phyloP scores from a whole-genome alignment of 2,797 vertebrate species.

The Synaphobranchus kaupii region DNA sequence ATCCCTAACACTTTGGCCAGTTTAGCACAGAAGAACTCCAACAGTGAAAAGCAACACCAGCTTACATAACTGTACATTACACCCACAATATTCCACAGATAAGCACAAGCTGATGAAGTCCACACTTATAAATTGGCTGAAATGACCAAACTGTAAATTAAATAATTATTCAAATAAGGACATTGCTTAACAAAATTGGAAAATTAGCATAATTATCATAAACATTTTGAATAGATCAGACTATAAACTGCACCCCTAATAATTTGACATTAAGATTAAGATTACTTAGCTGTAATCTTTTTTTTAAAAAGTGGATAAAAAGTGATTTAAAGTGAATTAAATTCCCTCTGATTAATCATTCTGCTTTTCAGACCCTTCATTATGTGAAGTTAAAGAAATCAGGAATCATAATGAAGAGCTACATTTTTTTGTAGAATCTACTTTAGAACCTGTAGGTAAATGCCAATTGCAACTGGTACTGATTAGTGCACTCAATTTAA shows the following conservation, averaged over 20 bases:
- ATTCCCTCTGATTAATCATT: background rate
- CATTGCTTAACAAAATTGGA: background rate
- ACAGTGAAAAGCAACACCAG: slow-evolving; percentile 33
- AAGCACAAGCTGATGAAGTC: slow-evolving; percentile 27
- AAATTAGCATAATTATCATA: background rate
- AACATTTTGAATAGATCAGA: background rate
- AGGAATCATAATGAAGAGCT: background rate
- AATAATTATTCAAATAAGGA: slow-evolving; percentile 26
- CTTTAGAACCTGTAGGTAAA: background rate
- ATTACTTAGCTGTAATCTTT: background rate
- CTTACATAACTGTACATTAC: slow-evolving; percentile 33
- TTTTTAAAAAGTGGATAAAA: background rate
- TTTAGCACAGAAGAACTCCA: slow-evolving; percentile 7
- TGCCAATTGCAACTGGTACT: background rate
- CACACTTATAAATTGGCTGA: slow-evolving; percentile 22
- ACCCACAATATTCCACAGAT: slow-evolving; percentile 36
- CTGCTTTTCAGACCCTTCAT: background rate
- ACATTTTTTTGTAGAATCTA: no score
- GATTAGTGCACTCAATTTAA: background rate
- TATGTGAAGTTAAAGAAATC: background rate
- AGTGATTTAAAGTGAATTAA: background rate
- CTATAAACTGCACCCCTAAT: background rate
- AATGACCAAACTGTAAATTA: slow-evolving; percentile 27
- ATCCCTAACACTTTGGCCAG: slow-evolving; percentile 13
- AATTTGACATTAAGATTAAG: background rate